These are phyloP conservation scores for Peromyscus leucopus DNA, from an alignment of 2,113 vertebrate genomes.

Conservation along the genomic window DNA sequence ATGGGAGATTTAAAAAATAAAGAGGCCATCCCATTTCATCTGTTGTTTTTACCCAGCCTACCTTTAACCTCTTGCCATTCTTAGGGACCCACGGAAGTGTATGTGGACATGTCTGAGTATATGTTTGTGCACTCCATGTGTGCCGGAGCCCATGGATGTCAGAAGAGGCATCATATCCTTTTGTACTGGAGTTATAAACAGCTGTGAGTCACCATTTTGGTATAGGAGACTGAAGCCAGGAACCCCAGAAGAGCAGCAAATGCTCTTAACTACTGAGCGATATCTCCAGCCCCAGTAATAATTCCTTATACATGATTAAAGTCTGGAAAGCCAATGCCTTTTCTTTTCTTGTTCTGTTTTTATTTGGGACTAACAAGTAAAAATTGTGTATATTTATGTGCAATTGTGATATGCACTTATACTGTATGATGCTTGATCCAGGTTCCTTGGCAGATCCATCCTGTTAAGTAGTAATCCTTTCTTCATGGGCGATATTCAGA, in stretches of 20 bases:
- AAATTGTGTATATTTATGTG: background rate
- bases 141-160: background rate
- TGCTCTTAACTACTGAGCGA: background rate
- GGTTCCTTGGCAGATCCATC: background rate
- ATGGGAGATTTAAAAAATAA: background rate
- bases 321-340: background rate
- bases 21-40: background rate
- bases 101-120: background rate
- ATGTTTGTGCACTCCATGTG: background rate
- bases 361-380: background rate
- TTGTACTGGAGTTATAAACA: background rate
- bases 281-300: background rate
- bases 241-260: background rate
- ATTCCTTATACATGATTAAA: background rate
- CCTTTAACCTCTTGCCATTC: background rate
- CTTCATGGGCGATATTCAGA: background rate
- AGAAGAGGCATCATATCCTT: background rate
- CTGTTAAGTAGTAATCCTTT: background rate
- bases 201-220: background rate
- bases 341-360: background rate
- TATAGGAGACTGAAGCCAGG: background rate
- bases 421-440: background rate
- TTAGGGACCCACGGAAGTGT: background rate
- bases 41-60: background rate
- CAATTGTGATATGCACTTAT: background rate